Conservation (phyloP, 2,113 vertebrate species). For the Hippocampus abdominalis region DNA sequence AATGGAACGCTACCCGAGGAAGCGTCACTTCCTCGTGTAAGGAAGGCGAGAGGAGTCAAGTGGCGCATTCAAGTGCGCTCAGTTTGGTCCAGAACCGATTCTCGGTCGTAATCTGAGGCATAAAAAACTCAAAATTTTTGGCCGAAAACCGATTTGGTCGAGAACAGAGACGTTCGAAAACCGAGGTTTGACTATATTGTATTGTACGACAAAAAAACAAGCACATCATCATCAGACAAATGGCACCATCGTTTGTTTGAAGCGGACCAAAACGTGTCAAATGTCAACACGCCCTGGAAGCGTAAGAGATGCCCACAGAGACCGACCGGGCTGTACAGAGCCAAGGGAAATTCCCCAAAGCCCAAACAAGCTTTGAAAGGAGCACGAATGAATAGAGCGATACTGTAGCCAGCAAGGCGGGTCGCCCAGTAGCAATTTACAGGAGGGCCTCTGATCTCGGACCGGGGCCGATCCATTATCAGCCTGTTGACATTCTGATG, state of each 20-base stretch:
- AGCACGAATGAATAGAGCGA: conserved; percentile 13
- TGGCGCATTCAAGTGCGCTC: too few relatives aligned
- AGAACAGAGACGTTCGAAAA: too few relatives aligned
- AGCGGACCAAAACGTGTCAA: not conserved
- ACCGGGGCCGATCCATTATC: conserved; percentile 53
- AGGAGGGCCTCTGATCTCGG: conserved; percentile 52
- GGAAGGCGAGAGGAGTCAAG: too few relatives aligned
- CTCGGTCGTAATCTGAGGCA: too few relatives aligned
- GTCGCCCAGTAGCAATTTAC: conserved; percentile 41
- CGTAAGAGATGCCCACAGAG: conserved; percentile 20
- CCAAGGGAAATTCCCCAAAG: conserved; percentile 42
- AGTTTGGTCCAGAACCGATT: too few relatives aligned
- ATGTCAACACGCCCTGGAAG: conserved; percentile 23
- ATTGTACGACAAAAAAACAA: not conserved
- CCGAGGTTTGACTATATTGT: too few relatives aligned
- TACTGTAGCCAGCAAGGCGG: conserved; percentile 41
- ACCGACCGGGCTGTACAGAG: conserved; percentile 39
- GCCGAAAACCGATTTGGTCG: too few relatives aligned
- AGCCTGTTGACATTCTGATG: conserved; percentile 51
- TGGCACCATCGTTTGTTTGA: not conserved
- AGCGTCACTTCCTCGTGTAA: too few relatives aligned
- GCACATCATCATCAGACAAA: not conserved
- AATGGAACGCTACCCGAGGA: too few relatives aligned
- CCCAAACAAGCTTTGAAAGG: conserved; percentile 49
- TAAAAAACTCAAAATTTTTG: too few relatives aligned